Percentiles rank a stretch among this genome's conserved stretches.
Evolutionary conservation across 1,140 invertebrate species (phyloP).

Genomic region (Leptestheria dahalacensis): DNA sequence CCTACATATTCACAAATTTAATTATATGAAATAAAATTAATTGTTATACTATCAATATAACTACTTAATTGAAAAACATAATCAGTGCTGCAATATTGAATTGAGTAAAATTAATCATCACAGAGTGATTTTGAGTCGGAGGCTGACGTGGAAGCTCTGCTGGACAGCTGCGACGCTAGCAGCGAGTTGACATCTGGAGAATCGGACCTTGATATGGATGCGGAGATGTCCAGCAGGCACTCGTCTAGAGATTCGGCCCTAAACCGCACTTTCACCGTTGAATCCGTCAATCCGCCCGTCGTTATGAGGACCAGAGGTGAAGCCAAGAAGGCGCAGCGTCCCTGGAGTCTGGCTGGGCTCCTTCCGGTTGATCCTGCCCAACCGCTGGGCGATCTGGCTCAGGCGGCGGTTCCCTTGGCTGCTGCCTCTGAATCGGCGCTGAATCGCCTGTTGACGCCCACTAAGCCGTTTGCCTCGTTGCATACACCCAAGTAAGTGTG

Average conservation of each 20-base stretch:
- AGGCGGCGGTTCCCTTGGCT: background rate
- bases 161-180: conserved; percentile 64
- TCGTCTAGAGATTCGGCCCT: conserved; percentile 18
- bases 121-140: too few relatives aligned
- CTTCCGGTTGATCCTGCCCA: conserved; percentile 42
- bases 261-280: conserved; percentile 34
- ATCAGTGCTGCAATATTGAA: too few relatives aligned
- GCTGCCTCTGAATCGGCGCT: conserved; percentile 72
- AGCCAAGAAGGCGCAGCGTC: conserved; percentile 38
- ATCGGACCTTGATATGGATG: conserved; percentile 50
- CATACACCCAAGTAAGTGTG: background rate
- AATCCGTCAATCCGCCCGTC: conserved; percentile 25
- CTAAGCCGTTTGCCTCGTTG: background rate
- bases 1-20: too few relatives aligned
- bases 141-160: background rate
- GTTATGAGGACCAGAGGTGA: conserved; percentile 27
- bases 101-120: too few relatives aligned
- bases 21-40: too few relatives aligned
- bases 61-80: too few relatives aligned
- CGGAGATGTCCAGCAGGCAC: conserved; percentile 42
- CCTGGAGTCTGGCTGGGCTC: conserved; percentile 70
- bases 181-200: conserved; percentile 64
- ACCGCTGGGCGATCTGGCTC: conserved; percentile 38
- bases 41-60: too few relatives aligned
- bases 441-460: conserved; percentile 40